Evolutionary conservation across 2,113 vertebrate species (phyloP).

Genomic region (Mohoua ochrocephala): DNA sequence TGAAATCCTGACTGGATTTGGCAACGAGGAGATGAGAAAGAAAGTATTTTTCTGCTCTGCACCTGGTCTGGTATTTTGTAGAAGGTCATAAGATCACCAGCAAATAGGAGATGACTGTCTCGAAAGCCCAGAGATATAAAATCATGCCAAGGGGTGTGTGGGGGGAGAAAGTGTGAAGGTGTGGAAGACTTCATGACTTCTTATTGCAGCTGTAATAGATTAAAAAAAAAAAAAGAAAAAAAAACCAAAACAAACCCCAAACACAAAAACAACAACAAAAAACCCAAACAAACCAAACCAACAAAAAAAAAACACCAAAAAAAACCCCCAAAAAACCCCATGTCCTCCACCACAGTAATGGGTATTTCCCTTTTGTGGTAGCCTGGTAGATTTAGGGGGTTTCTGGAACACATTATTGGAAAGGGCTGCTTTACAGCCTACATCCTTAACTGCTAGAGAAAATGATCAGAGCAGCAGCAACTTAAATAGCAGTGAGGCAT

Average conservation of each 20-base stretch:
- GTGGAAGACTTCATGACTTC: background rate
- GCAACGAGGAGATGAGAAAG: background rate
- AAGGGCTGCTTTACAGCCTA: background rate
- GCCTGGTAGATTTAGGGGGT: background rate
- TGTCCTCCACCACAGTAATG: background rate
- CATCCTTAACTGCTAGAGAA: background rate
- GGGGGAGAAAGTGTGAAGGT: background rate
- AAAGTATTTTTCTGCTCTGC: background rate
- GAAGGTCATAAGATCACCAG: background rate
- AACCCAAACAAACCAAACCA: background rate
- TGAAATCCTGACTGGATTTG: background rate
- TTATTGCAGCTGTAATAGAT: background rate
- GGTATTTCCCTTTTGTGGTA: background rate
- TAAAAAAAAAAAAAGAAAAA: background rate
- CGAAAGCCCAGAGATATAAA: background rate
- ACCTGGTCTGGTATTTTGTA: background rate
- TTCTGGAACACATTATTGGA: background rate
- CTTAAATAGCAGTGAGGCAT: background rate
- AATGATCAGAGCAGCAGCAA: background rate
- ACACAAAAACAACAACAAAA: background rate
- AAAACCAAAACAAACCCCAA: background rate
- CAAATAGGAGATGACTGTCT: background rate
- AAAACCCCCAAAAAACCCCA: background rate
- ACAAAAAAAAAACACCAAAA: background rate
- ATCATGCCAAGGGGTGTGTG: rapidly evolving